These are phyloP conservation scores for Vidua macroura DNA, from an alignment of 2,113 vertebrate species.

Conservation along the genomic window DNA sequence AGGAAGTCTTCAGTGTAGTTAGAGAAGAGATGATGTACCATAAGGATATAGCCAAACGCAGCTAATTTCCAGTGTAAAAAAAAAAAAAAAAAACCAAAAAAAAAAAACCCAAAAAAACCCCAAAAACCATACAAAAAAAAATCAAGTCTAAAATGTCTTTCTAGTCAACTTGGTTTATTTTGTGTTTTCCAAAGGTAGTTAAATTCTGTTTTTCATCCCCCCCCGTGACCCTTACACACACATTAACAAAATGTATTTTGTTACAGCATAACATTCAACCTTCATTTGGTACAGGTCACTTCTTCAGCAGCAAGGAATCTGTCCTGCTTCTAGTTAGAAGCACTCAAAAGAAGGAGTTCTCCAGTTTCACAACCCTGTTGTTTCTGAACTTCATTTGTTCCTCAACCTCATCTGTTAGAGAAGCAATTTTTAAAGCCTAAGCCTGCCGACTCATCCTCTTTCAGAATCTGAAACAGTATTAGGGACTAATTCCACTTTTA, in stretches of 20 bases:
- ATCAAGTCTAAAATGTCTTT: neutral
- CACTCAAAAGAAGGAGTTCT: neutral
- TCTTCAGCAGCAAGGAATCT: neutral
- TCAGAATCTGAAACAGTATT: neutral
- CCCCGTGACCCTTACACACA: neutral
- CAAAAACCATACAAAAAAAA: neutral
- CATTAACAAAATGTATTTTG: conserved; percentile 12
- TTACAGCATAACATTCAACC: neutral
- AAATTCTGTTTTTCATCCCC: neutral
- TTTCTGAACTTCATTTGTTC: neutral
- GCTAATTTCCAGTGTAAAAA: neutral
- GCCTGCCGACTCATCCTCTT: neutral
- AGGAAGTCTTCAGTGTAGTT: neutral
- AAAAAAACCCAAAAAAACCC: too few relatives aligned
- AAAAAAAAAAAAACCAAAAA: rapidly evolving
- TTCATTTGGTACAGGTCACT: neutral
- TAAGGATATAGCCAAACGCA: neutral
- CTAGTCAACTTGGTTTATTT: conserved; percentile 49
- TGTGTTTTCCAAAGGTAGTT: conserved; percentile 17
- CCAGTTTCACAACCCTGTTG: neutral
- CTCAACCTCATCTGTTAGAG: neutral
- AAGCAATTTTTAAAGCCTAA: neutral
- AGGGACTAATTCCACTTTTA: neutral
- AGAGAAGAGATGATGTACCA: neutral
- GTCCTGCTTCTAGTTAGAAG: neutral